A percentile compares a stretch with the other conserved stretches of the same genome.
phyloP scores from a whole-genome alignment of 2,113 vertebrate species.

The Furnarius figulus region DNA sequence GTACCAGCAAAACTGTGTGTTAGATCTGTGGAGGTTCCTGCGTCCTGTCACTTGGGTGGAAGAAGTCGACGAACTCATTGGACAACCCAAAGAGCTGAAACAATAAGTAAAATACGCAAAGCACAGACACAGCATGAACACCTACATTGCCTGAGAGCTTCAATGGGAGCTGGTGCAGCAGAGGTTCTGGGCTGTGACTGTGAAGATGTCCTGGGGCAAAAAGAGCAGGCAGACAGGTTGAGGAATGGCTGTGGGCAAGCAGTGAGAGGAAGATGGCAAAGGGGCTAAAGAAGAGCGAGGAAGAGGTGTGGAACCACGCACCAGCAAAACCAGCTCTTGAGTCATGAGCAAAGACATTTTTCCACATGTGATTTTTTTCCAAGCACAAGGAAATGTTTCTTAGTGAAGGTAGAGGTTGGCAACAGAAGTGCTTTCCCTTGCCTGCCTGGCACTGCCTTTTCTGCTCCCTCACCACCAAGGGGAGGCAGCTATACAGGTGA shows the following conservation, averaged over 20 bases:
- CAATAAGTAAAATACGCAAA: neutral
- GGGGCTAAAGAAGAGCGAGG: neutral
- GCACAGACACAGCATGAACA: neutral
- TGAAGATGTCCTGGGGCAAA: neutral
- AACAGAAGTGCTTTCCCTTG: neutral
- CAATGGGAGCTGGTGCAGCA: neutral
- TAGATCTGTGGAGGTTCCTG: neutral
- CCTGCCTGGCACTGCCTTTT: neutral
- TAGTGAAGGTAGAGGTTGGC: neutral
- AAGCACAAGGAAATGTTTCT: rapidly evolving
- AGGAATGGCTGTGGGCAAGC: rapidly evolving
- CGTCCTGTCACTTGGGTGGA: neutral
- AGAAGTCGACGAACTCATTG: neutral
- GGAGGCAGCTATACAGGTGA: neutral
- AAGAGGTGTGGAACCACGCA: neutral
- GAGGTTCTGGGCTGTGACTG: neutral
- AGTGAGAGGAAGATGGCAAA: rapidly evolving
- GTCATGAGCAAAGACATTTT: neutral
- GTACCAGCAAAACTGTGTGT: neutral
- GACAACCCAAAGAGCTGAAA: neutral
- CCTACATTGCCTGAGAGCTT: rapidly evolving
- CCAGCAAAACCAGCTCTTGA: neutral
- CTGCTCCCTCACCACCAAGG: neutral
- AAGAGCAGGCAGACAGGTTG: neutral
- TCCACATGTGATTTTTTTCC: neutral